phyloP scores from a whole-genome alignment of 2,888 invertebrate genomes.

The Pycnomerus fuliginosus region DNA sequence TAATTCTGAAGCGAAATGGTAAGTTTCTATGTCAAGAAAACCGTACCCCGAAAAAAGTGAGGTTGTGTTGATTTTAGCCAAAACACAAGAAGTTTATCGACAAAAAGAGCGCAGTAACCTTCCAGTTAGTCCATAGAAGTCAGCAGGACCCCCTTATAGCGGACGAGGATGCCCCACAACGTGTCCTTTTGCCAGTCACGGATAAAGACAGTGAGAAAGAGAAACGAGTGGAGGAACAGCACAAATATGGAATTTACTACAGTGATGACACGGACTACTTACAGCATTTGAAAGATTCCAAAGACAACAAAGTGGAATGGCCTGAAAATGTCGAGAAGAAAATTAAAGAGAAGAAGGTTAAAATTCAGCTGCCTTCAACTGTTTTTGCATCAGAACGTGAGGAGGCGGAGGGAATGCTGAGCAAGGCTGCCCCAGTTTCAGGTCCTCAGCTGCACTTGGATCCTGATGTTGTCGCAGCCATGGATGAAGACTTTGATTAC shows the following conservation, averaged over 20 bases:
- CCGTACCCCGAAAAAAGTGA: too few relatives aligned
- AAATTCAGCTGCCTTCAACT: conserved; percentile 35
- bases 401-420: conserved; percentile 80
- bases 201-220: conserved; percentile 44
- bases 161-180: conserved; percentile 86
- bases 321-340: conserved; percentile 40
- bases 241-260: conserved; percentile 87
- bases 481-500: conserved; percentile 91
- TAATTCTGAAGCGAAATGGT: too few relatives aligned
- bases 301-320: conserved; percentile 59
- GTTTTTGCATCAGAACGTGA: conserved; percentile 59
- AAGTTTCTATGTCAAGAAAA: too few relatives aligned
- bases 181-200: conserved; percentile 70
- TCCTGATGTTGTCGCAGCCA: conserved; percentile 87
- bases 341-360: conserved; percentile 27
- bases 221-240: conserved; percentile 68
- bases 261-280: conserved; percentile 96
- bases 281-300: conserved; percentile 78
- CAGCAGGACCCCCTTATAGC: conserved; percentile 89
- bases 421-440: conserved; percentile 69
- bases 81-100: conserved; percentile 82
- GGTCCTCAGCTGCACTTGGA: conserved; percentile 74
- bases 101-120: conserved; percentile 87
- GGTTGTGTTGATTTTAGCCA: conserved; percentile 28
- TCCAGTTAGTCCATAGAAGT: conserved; percentile 89